phyloP scores from a whole-genome alignment of 2,797 vertebrate genomes.

The Kryptopterus vitreolus region DNA sequence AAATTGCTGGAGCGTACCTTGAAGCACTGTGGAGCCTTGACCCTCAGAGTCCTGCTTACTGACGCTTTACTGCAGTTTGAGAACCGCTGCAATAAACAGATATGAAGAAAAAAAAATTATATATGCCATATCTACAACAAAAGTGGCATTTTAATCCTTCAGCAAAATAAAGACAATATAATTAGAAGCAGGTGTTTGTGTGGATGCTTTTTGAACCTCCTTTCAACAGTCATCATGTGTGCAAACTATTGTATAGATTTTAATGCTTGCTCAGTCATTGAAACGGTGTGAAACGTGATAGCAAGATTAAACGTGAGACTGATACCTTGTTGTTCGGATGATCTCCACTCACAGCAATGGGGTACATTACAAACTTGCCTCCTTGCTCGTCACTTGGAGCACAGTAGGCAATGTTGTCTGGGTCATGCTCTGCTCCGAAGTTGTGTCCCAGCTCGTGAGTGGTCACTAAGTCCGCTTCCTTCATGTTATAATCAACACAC shows the following conservation, averaged over 20 bases:
- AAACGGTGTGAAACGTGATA: too few relatives aligned
- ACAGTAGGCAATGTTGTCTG: constrained; percentile 84
- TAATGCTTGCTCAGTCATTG: too few relatives aligned
- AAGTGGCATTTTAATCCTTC: background rate
- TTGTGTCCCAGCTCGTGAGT: constrained; percentile 97
- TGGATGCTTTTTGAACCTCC: background rate
- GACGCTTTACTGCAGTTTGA: constrained; percentile 94
- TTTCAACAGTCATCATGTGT: background rate
- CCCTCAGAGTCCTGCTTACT: constrained; percentile 84
- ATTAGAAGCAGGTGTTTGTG: background rate
- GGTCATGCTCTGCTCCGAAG: constrained; percentile 97
- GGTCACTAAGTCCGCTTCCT: constrained; percentile 98
- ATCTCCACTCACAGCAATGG: constrained; percentile 97
- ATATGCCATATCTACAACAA: too few relatives aligned
- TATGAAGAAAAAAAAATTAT: background rate
- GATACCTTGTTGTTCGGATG: constrained; percentile 94
- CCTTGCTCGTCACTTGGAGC: constrained; percentile 92
- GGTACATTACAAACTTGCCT: constrained; percentile 97
- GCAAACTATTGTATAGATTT: background rate
- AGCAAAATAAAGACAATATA: background rate
- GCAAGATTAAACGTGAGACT: background rate
- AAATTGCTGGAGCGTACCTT: constrained; percentile 91
- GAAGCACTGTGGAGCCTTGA: constrained; percentile 89
- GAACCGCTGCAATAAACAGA: constrained; percentile 78
- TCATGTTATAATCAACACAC: constrained; percentile 18